Evolutionary conservation across 2,888 invertebrate species (phyloP), one percentile per base, ranked within the genome.

Genomic region (Ophraella communa): DNA sequence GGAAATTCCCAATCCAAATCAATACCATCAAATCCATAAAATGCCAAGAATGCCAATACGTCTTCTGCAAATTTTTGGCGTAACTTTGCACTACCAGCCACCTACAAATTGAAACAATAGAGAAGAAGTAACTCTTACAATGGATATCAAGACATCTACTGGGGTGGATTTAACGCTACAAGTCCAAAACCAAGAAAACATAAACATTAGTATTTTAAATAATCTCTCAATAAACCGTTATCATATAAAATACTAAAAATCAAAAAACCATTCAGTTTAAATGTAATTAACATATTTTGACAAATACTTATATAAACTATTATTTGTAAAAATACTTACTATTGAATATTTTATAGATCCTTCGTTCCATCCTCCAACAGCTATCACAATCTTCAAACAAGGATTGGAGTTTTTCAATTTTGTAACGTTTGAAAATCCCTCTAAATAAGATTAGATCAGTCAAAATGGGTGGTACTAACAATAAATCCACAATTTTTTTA

Each of bases 1-100:
- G 90, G 90, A 71, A 89, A 90, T 72, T 90, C 89, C 91, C 91
- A 91, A 76, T 91, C 90, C 0, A 91, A 53, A 71, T 91, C 91
- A 0, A 91, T 79, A 1, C 91, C 91, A 73, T 91, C 88, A 66
- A 91, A 91, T 0, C 83, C 83, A 72, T 89, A 82, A 10, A 83
- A 63, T 4, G 79, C 82, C 64, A 84, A 79, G 21, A 71, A 72
- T 44, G 62, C 67, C 8, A 74, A 20, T 1, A 66, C 83, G 49
- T 82, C 82, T 2, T 83, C 76, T 3, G 82, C 81, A 71, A 87
- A 86, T 20, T 71, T 77, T 49, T 76, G 71, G 49, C 85, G 76
- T 3, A 72, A 74, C 35, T 74, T 73, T 17, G 75, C 69, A 2
- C 76, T 78, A 5, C 77, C 74, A 0, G 83, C 84, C 83, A 85